Evolutionary conservation across 1,140 invertebrate genomes (phyloP).

Genomic region (Stegodyphus dumicola): DNA sequence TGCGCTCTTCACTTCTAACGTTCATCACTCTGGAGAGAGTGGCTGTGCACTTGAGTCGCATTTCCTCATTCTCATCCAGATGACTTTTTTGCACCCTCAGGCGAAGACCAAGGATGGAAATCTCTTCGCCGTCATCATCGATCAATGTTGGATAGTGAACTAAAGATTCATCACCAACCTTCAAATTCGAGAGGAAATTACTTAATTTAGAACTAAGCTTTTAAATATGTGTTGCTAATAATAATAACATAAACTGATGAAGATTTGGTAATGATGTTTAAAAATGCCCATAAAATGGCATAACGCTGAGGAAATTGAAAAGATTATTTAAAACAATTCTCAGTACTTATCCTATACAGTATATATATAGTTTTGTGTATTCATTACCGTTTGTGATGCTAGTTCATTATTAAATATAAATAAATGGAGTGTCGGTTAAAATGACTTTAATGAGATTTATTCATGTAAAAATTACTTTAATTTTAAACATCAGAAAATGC

Average conservation of each 20-base stretch:
- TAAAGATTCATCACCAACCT: conserved; percentile 14
- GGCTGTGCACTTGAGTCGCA: conserved; percentile 54
- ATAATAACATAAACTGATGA: not conserved
- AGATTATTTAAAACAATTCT: not conserved
- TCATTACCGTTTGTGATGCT: too few relatives aligned
- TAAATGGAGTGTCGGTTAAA: too few relatives aligned
- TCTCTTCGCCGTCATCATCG: conserved; percentile 24
- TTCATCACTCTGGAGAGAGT: conserved; percentile 48
- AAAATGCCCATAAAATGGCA: not conserved
- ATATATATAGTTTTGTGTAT: too few relatives aligned
- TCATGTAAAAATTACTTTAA: too few relatives aligned
- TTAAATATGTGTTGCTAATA: not conserved
- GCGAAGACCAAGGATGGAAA: conserved; percentile 73
- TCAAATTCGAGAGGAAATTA: not conserved
- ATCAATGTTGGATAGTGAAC: conserved; percentile 9
- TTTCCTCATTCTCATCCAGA: conserved; percentile 75
- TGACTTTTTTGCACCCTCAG: conserved; percentile 81
- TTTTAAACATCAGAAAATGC: too few relatives aligned
- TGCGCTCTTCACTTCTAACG: conserved; percentile 44
- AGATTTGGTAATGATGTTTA: not conserved
- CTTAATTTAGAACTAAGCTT: not conserved
- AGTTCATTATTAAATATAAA: too few relatives aligned
- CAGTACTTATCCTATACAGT: not conserved
- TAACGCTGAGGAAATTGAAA: not conserved
- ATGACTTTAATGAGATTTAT: too few relatives aligned